phyloP scores from a whole-genome alignment of 92 coral and sea anemone species.

The Epizoanthus ramosus region DNA sequence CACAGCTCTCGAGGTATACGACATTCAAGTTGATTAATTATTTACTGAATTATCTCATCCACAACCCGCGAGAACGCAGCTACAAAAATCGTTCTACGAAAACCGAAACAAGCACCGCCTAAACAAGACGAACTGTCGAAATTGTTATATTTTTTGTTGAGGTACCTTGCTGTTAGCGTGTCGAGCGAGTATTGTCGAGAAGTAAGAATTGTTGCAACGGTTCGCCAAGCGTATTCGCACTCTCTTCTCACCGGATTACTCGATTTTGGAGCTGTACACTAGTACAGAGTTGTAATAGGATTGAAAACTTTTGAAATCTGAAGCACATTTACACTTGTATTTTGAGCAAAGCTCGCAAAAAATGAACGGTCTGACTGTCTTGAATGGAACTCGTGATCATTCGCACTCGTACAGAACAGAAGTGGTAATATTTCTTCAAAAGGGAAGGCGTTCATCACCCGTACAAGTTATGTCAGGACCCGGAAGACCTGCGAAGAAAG shows the following conservation, averaged over 20 bases:
- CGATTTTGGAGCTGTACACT: background rate
- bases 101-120: constrained; percentile 4
- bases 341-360: constrained; percentile 15
- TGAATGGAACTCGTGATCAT: constrained; percentile 62
- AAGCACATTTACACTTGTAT: background rate
- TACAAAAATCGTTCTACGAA: constrained; percentile 47
- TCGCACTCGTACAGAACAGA: constrained; percentile 69
- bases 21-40: constrained; percentile 72
- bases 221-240: constrained; percentile 5
- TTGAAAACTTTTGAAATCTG: background rate
- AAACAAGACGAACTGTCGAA: constrained; percentile 13
- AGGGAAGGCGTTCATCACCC: constrained; percentile 74
- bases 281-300: background rate
- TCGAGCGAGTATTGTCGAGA: background rate
- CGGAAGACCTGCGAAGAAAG: constrained; percentile 62
- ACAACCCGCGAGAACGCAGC: constrained; percentile 55
- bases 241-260: background rate
- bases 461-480: constrained; percentile 70
- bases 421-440: constrained; percentile 75
- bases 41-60: constrained; percentile 84
- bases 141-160: constrained; percentile 10
- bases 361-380: constrained; percentile 56
- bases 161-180: constrained; percentile 28
- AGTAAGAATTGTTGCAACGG: background rate
- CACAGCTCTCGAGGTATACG: constrained; percentile 35